These are phyloP conservation scores for Muscidifurax raptorellus DNA, from an alignment of 1,140 invertebrate species.

Conservation along the genomic window DNA sequence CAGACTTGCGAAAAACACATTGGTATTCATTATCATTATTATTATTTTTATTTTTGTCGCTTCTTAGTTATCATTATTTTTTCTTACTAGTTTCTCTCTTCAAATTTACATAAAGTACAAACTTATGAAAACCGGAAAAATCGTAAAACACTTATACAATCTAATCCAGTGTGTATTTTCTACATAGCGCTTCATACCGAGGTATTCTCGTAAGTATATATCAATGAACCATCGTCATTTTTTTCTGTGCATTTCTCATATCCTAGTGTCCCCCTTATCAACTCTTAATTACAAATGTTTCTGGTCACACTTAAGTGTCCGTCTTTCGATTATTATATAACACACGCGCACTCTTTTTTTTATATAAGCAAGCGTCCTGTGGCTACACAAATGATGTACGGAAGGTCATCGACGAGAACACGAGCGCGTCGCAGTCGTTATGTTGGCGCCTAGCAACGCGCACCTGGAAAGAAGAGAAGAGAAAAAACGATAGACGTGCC, in stretches of 20 bases:
- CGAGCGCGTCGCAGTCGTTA: conserved; percentile 17
- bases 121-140: conserved; percentile 73
- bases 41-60: conserved; percentile 55
- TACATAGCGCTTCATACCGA: conserved; percentile 58
- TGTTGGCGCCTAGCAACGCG: not conserved
- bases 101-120: conserved; percentile 75
- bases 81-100: conserved; percentile 60
- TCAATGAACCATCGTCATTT: conserved; percentile 46
- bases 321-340: conserved; percentile 59
- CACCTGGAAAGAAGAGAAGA: conserved; percentile 26
- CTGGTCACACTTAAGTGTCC: conserved; percentile 69
- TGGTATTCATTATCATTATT: conserved; percentile 52
- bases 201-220: conserved; percentile 64
- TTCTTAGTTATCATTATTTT: conserved; percentile 48
- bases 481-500: conserved; percentile 8
- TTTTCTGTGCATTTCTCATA: not conserved
- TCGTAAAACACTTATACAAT: conserved; percentile 65
- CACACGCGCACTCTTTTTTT: conserved; percentile 43
- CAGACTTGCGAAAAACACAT: conserved; percentile 53
- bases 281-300: conserved; percentile 62
- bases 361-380: not conserved
- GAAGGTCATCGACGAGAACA: not conserved
- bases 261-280: conserved; percentile 11
- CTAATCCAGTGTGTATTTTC: conserved; percentile 62
- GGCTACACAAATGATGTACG: not conserved